Conservation (phyloP, 1,140 invertebrate species). For the Danaus plexippus region DNA sequence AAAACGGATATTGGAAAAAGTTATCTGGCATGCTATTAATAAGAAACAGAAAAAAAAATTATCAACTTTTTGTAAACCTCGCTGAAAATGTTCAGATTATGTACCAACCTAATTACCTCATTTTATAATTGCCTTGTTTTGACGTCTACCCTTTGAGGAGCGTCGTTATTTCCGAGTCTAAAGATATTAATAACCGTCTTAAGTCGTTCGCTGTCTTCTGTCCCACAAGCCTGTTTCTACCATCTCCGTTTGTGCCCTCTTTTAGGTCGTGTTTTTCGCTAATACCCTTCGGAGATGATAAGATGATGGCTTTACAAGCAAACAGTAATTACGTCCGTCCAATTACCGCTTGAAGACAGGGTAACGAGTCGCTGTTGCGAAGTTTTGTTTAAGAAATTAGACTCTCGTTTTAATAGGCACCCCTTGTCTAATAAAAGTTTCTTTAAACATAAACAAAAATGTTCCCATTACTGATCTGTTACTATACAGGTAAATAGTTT, state of each 20-base stretch:
- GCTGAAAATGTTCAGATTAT: conserved; percentile 25
- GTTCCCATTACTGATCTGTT: no score
- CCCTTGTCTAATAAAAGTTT: conserved; percentile 17
- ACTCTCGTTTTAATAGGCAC: conserved; percentile 25
- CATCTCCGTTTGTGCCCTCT: conserved; percentile 22
- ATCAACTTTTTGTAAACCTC: conserved; percentile 15
- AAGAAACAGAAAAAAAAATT: no score
- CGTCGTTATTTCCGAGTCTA: conserved; percentile 58
- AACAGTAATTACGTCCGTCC: conserved; percentile 61
- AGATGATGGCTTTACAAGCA: conserved; percentile 68
- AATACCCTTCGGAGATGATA: conserved; percentile 65
- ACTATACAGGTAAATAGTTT: no score
- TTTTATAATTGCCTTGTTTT: conserved; percentile 67
- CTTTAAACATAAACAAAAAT: conserved; percentile 1
- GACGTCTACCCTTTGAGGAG: conserved; percentile 64
- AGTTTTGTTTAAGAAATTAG: conserved; percentile 37
- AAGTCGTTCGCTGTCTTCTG: conserved; percentile 45
- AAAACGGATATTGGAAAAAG: no score
- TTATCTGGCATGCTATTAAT: no score
- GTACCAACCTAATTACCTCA: conserved; percentile 60
- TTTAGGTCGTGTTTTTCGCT: conserved; percentile 54
- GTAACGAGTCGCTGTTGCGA: conserved; percentile 39
- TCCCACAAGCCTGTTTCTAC: conserved; percentile 30
- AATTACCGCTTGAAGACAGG: conserved; percentile 52
- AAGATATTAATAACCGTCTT: conserved; percentile 68